Evolutionary conservation across 1,140 invertebrate species (phyloP), one percentile per base, ranked within the genome.

Genomic region (Nixonia krombeini): DNA sequence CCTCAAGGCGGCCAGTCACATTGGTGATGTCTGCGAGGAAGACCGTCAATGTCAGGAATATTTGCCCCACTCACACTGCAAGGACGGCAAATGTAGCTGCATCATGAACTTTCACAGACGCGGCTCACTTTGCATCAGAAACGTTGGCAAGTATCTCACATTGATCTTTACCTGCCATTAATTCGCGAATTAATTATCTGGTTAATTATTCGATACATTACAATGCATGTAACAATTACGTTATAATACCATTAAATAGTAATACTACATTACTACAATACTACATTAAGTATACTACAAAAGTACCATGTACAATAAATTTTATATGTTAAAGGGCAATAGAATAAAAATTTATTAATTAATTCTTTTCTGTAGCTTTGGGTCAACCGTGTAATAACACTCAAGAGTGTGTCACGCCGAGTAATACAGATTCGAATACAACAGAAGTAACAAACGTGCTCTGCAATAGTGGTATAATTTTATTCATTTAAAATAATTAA

Each of bases 21-120:
- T 83, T 5, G 81, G 76, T 0, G 79, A 82, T 17, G 21, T 67
- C 9, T 83, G 81, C 55, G 47, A 71, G n/a, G 74, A 82, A 7
- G 40, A 82, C 4, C 58, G 64, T n/a, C 81, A 83, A 25, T 83
- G 81, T 40, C 46, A 58, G 13, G 51, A 66, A 7, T 75, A 73
- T 52, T 37, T 82, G 3, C 72, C 56, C 1, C 55, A 78, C 38
- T 51, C 76, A 5, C 38, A 53, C 26, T 83, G 81, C 33, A 59
- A 49, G 2, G 55, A 78, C 1, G 74, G 58, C 23, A 69, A 37
- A 16, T 83, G 81, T 33, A 64, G 42, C 1, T 83, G 80, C 31
- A 6, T 51, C 6, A 17, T 37, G 1, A 44, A 76, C 17, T 82
- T 72, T 8, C 79, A 81, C 56, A 75, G 42, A 56, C 61, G 74